These are phyloP conservation scores for Phocoena phocoena DNA, from an alignment of 2,113 vertebrate genomes.

Conservation along the genomic window DNA sequence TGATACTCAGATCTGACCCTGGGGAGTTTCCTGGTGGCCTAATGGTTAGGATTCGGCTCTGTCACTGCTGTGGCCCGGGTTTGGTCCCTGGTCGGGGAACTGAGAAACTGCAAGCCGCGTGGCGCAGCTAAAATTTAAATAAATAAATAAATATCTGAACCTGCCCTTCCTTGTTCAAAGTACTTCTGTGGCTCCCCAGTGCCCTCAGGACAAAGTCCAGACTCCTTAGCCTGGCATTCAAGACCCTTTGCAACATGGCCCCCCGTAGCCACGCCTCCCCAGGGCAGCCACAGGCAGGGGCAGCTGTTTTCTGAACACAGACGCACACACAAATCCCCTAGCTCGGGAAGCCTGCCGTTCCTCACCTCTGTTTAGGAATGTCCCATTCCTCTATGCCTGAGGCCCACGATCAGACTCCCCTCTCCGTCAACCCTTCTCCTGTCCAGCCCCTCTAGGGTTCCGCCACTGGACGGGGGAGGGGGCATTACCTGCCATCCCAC, in stretches of 20 bases:
- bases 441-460: slow-evolving; percentile 26
- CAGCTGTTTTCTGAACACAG: neutral
- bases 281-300: neutral
- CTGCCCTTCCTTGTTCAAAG: neutral
- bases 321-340: neutral
- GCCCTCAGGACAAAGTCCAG: neutral
- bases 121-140: neutral
- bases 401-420: neutral
- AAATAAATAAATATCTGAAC: neutral
- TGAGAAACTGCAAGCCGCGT: neutral
- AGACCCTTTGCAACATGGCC: neutral
- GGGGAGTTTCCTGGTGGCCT: neutral
- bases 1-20: neutral
- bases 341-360: neutral
- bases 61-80: neutral
- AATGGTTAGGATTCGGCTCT: neutral
- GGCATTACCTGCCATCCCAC: slow-evolving; percentile 15
- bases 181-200: neutral
- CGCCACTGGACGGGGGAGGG: slow-evolving; percentile 59
- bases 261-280: neutral
- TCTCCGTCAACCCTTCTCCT: neutral
- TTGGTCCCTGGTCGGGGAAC: neutral
- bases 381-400: neutral
- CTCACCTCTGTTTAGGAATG: neutral
- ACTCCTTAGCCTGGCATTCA: neutral